Evolutionary conservation across 2,888 invertebrate genomes (phyloP), one percentile per base, ranked within the genome.

Genomic region (Xestia xanthographa): DNA sequence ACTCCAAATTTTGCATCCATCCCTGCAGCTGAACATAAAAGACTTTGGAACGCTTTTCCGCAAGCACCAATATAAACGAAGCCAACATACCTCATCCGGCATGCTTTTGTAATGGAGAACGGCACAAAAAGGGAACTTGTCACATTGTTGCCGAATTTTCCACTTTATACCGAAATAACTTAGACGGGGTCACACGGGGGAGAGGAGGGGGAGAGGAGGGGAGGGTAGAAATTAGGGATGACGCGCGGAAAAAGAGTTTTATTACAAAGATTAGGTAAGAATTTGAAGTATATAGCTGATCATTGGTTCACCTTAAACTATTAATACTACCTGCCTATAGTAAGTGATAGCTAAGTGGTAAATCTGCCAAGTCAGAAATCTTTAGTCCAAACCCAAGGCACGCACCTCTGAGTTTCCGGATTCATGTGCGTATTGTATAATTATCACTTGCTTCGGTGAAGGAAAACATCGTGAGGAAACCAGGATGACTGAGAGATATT

Each of bases 81-180:
- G 84, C 89, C 86, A 83, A 81, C 88, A 91, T 90, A 89, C 89
- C 87, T 82, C 81, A 58, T 65, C 69, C 75, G 86, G 87, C 88
- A 90, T 88, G 90, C 90, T 91, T 91, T 91, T 90, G 87, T 87
- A 85, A 85, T 86, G 84, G 72, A 80, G 72, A 76, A 79, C 81
- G 82, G 78, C 77, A 56, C 77, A 79, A 82, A 80, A 84, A 70
- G 79, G 76, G 29, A 75, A 80, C 82, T 75, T 87, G 89, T 84
- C 86, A 88, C 91, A 91, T 91, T 91, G 90, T 92, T 92, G 50
- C 50, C 72, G 71, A 87, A 91, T 90, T 91, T 90, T 88, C 86
- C 75, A 85, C 87, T 87, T 89, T 87, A 82, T 83, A 80, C 74
- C 63, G 66, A 85, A 83, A 85, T 85, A 81, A 83, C 81, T 77